Evolutionary conservation across 2,888 invertebrate species (phyloP), one percentile per base, ranked within the genome.

Genomic region (Ichneumon xanthorius): DNA sequence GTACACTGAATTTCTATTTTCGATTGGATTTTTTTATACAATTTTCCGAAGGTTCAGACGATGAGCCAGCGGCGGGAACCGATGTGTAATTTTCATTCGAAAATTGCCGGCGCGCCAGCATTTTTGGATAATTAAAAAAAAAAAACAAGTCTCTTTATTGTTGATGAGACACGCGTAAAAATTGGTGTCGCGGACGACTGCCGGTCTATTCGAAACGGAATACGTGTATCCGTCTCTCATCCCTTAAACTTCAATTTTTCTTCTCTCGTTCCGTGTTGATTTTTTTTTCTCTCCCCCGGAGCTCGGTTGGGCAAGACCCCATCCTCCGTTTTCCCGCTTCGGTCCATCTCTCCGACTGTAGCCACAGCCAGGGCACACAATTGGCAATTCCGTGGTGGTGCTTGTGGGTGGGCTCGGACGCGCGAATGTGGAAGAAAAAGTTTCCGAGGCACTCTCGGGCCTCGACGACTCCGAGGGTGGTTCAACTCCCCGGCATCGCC

Each of bases 401-500:
- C 72, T 65, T 67, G 73, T 22, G 70, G 40, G 45, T n/a, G 58
- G 70, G 70, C 61, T 58, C 79, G 79, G 61, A 71, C 73, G 79
- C 83, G 70, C 75, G 81, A 81, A 75, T 79, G 79, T 78, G 70
- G 79, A 83, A 75, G 79, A 83, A 82, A 83, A 83, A 83, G 83
- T 83, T 83, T 79, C 30, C 71, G 72, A 79, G 84, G 82, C 76
- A 79, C 86, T 80, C 78, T 76, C 80, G 78, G 83, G 85, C 48
- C 84, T 87, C 80, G 84, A 61, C 81, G 55, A 76, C 79, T 53
- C 77, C 70, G 48, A 81, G 82, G 68, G 87, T 84, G 79, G 86
- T 85, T 65, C 63, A 50, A 65, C 75, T 76, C 86, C 79, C 79
- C 82, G 70, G 71, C 87, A 84, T 78, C 68, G 53, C 84, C 76